A percentile compares a stretch with the other conserved stretches of the same genome.
Evolutionary conservation across 2,888 invertebrate genomes (phyloP).

Genomic region (Andrena dorsata): DNA sequence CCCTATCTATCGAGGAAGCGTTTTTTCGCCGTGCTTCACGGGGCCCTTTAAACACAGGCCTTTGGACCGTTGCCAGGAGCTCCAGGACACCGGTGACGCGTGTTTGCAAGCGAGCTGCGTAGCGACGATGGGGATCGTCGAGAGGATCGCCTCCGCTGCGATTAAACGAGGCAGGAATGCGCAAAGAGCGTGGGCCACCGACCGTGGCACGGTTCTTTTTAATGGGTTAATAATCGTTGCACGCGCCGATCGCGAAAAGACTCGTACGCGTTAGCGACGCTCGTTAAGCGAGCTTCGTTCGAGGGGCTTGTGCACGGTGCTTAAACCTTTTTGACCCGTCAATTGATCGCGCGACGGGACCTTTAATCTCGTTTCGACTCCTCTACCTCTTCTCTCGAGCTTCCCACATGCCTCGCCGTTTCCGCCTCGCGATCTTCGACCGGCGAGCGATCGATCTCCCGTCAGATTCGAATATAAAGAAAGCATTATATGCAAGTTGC

Average conservation of each 20-base stretch:
- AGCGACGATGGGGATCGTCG: constrained; percentile 10
- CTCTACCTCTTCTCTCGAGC: neutral
- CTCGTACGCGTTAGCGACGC: constrained; percentile 41
- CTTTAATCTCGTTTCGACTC: constrained; percentile 68
- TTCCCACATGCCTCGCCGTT: neutral
- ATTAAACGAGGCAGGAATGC: constrained; percentile 36
- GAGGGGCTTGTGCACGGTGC: constrained; percentile 44
- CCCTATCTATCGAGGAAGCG: constrained; percentile 55
- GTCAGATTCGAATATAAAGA: neutral
- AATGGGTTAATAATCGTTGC: constrained; percentile 51
- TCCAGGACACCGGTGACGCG: neutral
- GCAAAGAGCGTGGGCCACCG: constrained; percentile 41
- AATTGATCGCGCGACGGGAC: constrained; percentile 71
- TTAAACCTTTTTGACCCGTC: constrained; percentile 73
- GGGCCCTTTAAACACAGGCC: constrained; percentile 28
- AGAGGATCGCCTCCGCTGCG: neutral
- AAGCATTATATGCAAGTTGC: constrained; percentile 26
- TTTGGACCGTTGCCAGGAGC: constrained; percentile 38
- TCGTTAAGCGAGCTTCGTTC: constrained; percentile 45
- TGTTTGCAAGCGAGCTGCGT: neutral
- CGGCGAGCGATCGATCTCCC: neutral
- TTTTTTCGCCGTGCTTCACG: constrained; percentile 25
- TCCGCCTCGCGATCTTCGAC: constrained; percentile 11
- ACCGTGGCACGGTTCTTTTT: constrained; percentile 54
- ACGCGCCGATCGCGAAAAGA: constrained; percentile 59